Evolutionary conservation across 35 echinoderm and acorn worm species (phyloP).

Genomic region (Amphiura filiformis): DNA sequence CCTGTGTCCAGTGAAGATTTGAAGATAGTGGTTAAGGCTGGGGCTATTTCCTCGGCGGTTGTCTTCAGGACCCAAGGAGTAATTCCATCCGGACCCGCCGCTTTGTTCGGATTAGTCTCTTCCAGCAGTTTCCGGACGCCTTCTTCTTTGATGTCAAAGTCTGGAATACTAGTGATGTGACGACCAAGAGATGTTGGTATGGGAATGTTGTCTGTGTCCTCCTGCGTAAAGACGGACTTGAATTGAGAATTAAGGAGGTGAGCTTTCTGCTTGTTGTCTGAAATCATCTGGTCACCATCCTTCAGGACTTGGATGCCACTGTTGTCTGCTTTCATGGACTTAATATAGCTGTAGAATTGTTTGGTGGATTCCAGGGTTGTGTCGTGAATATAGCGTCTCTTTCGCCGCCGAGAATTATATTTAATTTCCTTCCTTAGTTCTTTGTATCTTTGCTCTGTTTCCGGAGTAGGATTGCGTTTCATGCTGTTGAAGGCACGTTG

Average conservation of each 20-base stretch:
- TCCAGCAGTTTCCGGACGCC: not conserved
- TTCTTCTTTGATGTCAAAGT: not conserved
- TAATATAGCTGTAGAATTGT: not conserved
- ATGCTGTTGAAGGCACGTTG: not conserved
- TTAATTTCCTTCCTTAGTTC: not conserved
- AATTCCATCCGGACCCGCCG: constrained; percentile 22
- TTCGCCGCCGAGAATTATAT: not conserved
- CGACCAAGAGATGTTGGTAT: not conserved
- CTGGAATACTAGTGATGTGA: not conserved
- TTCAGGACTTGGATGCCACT: not conserved
- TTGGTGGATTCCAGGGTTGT: not conserved
- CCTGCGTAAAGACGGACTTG: not conserved
- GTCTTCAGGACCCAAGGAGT: constrained; percentile 14
- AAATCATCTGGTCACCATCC: not conserved
- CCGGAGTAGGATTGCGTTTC: not conserved
- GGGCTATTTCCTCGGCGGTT: not conserved
- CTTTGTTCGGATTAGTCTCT: not conserved
- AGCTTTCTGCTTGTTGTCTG: not conserved
- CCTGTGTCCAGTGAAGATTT: not conserved
- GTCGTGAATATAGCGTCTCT: not conserved
- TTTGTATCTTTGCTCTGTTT: not conserved
- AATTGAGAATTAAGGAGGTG: not conserved
- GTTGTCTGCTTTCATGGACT: not conserved
- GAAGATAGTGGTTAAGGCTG: not conserved
- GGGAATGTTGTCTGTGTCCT: not conserved